Evolutionary conservation across 2,888 invertebrate genomes (phyloP), one percentile per base, ranked within the genome.

Genomic region (Drosophila eohydei): DNA sequence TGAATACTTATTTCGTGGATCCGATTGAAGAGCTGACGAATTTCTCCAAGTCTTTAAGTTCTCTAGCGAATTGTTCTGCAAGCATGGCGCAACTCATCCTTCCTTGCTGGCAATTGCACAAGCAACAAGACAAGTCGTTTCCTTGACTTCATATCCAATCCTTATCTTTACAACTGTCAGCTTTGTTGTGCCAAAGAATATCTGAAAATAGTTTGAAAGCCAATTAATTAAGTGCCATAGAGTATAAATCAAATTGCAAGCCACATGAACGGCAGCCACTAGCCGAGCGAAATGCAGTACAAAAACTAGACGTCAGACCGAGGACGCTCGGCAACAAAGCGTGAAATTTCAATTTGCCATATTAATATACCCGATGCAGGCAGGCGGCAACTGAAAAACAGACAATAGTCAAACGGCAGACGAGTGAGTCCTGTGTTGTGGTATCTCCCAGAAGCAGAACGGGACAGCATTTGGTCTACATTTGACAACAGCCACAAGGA

Each of bases 291-390:
- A 52, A 41, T 52, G n/a, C 21, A 2, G 32, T 14, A 62, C 54
- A 50, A 41, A 71, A 60, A 60, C 21, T 41, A 51, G 38, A 30
- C 44, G 50, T 30, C 46, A 48, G 46, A 32, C 36, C 2, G 16
- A 11, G 21, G 56, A 60, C 28, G 51, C 52, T 38, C 61, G 44
- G 64, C 64, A 84, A 80, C 71, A 71, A 66, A 75, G 78, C 86
- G 71, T 82, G 71, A 85, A 82, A 88, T 84, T 89, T 84, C 88
- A 89, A 84, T 89, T 89, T 89, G 73, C 80, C 65, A 80, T 80
- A 89, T 89, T 85, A 89, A 89, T 89, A 88, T 78, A 83, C 64
- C 55, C 70, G 55, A 71, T 58, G 71, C 59, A 65, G 66, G 56
- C 62, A 4, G 14, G 14, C 26, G 70, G 55, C 61, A 63, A 54